Conservation (phyloP, 2,888 invertebrate genomes). For the Acronicta psi region DNA sequence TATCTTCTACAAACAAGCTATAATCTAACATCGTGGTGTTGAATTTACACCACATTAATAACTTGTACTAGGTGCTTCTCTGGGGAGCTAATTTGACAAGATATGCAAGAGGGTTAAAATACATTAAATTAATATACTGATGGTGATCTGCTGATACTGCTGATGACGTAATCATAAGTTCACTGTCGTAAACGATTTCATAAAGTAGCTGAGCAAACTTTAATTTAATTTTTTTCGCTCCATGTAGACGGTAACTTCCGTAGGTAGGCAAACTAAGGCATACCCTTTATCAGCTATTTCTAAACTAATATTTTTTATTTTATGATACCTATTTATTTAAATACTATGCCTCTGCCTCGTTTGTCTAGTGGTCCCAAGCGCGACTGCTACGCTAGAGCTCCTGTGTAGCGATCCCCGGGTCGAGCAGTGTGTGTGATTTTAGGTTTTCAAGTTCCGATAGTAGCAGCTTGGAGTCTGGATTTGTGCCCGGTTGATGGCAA, state of each 20-base stretch:
- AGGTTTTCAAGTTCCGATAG: no score
- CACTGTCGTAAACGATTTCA: constrained; percentile 28
- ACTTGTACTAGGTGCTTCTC: neutral
- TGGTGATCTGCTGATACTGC: no score
- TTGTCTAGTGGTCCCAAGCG: no score
- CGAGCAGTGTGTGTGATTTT: no score
- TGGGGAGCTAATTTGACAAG: neutral
- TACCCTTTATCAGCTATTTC: constrained; percentile 20
- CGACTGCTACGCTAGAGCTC: no score
- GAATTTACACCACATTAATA: constrained; percentile 21
- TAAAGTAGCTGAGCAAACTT: constrained; percentile 26
- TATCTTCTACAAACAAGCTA: no score
- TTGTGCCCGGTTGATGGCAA: no score
- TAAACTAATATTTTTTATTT: constrained; percentile 4
- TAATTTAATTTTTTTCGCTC: constrained; percentile 42
- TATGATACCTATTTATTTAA: no score
- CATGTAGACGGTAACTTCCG: constrained; percentile 2
- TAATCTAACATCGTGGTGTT: constrained; percentile 3
- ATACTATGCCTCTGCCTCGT: no score
- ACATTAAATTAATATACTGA: constrained; percentile 9
- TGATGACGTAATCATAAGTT: constrained; percentile 9
- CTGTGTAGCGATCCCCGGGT: no score
- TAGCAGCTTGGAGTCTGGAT: no score
- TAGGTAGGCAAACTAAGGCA: constrained; percentile 4
- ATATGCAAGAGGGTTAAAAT: constrained; percentile 19